Percentiles rank a stretch among this genome's conserved stretches.
Evolutionary conservation across 2,113 vertebrate genomes (phyloP).

Genomic region (Dasyurus viverrinus): DNA sequence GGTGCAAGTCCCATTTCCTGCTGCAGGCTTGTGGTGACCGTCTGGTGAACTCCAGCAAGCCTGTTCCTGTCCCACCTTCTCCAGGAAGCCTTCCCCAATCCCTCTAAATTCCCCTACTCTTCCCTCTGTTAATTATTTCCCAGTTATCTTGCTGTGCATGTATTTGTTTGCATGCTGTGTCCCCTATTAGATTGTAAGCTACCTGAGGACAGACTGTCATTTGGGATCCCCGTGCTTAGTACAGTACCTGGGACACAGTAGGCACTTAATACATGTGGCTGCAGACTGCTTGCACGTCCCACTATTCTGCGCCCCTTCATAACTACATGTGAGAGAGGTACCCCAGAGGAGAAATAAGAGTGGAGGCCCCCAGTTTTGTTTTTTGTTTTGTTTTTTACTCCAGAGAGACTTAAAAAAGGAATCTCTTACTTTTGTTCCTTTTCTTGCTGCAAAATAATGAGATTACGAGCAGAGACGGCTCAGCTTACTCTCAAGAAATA

Average conservation of each 20-base stretch:
- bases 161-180: neutral
- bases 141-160: neutral
- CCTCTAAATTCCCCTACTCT: neutral
- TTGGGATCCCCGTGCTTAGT: neutral
- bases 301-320: neutral
- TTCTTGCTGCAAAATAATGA: neutral
- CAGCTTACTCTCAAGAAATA: neutral
- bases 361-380: neutral
- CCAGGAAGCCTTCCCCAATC: neutral
- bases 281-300: neutral
- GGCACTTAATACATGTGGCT: neutral
- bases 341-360: neutral
- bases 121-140: neutral
- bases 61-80: slow-evolving; percentile 40
- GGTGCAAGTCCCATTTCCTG: slow-evolving; percentile 20
- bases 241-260: neutral
- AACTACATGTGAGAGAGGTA: neutral
- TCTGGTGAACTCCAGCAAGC: slow-evolving; percentile 62
- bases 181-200: neutral
- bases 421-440: neutral
- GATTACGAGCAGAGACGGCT: neutral
- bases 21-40: slow-evolving; percentile 47
- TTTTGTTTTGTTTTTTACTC: neutral
- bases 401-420: neutral
- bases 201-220: neutral